phyloP scores from a whole-genome alignment of 2,113 vertebrate species.

The Trachemys scripta region DNA sequence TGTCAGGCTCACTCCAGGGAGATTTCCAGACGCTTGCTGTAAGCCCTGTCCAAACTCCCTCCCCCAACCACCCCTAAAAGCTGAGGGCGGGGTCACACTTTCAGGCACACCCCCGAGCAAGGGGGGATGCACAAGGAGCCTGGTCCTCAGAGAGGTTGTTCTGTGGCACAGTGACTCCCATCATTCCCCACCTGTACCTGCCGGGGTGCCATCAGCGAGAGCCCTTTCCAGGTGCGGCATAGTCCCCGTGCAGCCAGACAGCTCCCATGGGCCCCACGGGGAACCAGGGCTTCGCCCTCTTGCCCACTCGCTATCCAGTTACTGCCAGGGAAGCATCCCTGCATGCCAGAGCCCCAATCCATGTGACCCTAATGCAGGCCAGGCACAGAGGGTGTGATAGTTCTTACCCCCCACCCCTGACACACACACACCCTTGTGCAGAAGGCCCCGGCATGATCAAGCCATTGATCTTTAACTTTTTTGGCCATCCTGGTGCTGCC shows the following conservation, averaged over 20 bases:
- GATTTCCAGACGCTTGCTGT: neutral
- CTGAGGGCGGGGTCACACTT: neutral
- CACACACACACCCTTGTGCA: neutral
- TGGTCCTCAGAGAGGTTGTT: neutral
- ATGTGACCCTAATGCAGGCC: neutral
- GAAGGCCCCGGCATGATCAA: neutral
- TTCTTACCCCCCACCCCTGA: neutral
- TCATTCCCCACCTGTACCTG: neutral
- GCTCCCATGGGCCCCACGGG: neutral
- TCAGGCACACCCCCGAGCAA: neutral
- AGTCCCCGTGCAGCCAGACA: neutral
- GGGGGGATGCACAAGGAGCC: neutral
- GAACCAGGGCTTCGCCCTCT: neutral
- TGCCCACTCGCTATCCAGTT: neutral
- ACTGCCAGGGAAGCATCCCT: neutral
- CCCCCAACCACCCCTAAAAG: neutral
- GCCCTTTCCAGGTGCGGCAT: neutral
- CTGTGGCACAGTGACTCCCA: neutral
- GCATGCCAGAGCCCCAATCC: neutral
- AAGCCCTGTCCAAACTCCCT: neutral
- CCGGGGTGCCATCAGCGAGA: no score
- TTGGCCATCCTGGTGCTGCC: neutral
- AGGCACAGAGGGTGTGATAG: neutral
- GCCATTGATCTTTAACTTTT: neutral
- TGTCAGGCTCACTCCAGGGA: neutral